A percentile compares a stretch with the other conserved stretches of the same genome.
Conservation (phyloP, 2,797 vertebrate genomes). For the Odontamblyopus rebecca region DNA sequence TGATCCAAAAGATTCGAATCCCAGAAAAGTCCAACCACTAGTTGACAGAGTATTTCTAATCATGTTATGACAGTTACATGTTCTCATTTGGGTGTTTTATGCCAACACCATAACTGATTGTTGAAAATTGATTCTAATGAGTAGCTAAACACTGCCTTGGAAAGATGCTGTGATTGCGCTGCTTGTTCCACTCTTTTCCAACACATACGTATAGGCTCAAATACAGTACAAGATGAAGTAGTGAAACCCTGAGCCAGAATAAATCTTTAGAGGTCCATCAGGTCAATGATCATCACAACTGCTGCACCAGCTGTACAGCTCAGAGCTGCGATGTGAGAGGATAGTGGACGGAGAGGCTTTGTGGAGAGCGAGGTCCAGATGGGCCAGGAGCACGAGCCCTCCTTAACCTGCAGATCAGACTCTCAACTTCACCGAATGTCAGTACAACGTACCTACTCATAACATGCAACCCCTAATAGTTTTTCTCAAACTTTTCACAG, state of each 20-base stretch:
- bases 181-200: neutral
- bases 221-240: slow-evolving; percentile 25
- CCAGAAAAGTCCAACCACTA: too few relatives aligned
- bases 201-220: neutral
- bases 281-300: slow-evolving; percentile 45
- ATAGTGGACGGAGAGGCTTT: slow-evolving; percentile 36
- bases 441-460: slow-evolving; percentile 21
- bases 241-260: slow-evolving; percentile 13
- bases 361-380: slow-evolving; percentile 56
- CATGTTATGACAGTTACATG: too few relatives aligned
- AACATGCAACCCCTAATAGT: slow-evolving; percentile 12
- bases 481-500: neutral
- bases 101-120: neutral
- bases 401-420: slow-evolving; percentile 66
- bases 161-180: neutral
- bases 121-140: too few relatives aligned
- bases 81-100: neutral
- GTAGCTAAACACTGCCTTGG: neutral
- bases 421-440: slow-evolving; percentile 27
- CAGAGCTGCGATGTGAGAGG: slow-evolving; percentile 33
- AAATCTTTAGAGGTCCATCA: slow-evolving; percentile 28
- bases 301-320: slow-evolving; percentile 39
- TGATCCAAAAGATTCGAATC: too few relatives aligned
- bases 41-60: too few relatives aligned
- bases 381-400: slow-evolving; percentile 63